Evolutionary conservation across 1,140 invertebrate genomes (phyloP), one percentile per base, ranked within the genome.

Genomic region (Anastrepha ludens): DNA sequence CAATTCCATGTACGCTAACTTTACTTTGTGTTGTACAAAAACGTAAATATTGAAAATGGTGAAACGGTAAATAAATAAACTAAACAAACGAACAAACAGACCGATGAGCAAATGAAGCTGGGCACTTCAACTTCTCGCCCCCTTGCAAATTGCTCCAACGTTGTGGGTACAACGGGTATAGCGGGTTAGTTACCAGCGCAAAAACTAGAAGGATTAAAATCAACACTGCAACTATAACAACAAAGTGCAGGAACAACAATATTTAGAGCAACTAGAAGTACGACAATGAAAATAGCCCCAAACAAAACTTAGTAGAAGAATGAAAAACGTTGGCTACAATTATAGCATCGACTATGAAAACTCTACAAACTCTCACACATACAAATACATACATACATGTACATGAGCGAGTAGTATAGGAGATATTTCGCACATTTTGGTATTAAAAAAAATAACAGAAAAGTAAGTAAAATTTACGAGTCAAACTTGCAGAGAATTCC

Each of bases 11-110:
- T 81, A 81, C 47, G n/a, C 29, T 67, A 67, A 39, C 64, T 67
- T 67, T 67, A 67, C 7, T 67, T 39, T 67, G 17, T 20, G 20
- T 11, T 9, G 8, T n/a, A 55, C 47, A 58, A 81, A 58, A 58
- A 47, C 41, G 47, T 81, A 81, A 81, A 81, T 81, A 81, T 81
- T 81, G 74, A 29, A 47, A 74, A 81, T 55, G 74, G 15, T 81
- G 29, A 81, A 81, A 81, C 47, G 74, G 15, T 55, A 55, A 55
- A 55, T 81, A 55, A 58, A 58, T 50, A 81, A 81, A 55, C 13
- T 20, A 55, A 81, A 81, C 74, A 81, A 81, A 58, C 74, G 29
- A 81, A 81, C 74, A 50, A 81, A 55, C 47, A 20, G 13, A 55
- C 15, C 17, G n/a, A 81, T 9, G n/a, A 81, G 41, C 55, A 81